Conservation (phyloP, 2,888 invertebrate species). For the Drosophila vallismaia region DNA sequence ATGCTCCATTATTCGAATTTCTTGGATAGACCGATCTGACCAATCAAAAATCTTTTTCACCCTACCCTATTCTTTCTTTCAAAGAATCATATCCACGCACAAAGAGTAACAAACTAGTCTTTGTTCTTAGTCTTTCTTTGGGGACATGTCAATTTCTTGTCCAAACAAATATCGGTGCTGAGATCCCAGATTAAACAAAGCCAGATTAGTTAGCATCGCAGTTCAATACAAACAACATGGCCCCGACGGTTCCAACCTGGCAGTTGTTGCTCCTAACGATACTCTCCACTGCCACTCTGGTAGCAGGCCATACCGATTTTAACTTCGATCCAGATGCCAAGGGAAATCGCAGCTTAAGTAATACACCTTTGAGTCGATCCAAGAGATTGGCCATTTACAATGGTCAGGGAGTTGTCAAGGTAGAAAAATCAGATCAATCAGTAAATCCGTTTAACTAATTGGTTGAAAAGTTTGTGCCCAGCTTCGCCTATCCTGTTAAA, state of each 20-base stretch:
- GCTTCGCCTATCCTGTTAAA: neutral
- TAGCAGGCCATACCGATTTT: slow-evolving; percentile 27
- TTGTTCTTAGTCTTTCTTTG: neutral
- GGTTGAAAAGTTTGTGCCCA: neutral
- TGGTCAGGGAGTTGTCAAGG: slow-evolving; percentile 76
- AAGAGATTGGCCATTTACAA: slow-evolving; percentile 76
- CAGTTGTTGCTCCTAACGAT: slow-evolving; percentile 25
- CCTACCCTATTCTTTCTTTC: slow-evolving; percentile 2
- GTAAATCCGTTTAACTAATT: neutral
- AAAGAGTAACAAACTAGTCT: neutral
- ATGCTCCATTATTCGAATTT: slow-evolving; percentile 15
- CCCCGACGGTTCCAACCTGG: slow-evolving; percentile 10
- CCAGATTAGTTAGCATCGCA: slow-evolving; percentile 42
- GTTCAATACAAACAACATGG: slow-evolving; percentile 56
- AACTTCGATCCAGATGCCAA: slow-evolving; percentile 6
- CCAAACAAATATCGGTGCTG: slow-evolving; percentile 48
- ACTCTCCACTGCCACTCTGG: slow-evolving; percentile 23
- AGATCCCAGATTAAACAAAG: slow-evolving; percentile 13
- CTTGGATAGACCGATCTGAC: neutral
- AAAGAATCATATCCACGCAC: neutral
- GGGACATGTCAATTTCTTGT: slow-evolving; percentile 47
- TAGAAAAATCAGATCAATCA: slow-evolving; percentile 28
- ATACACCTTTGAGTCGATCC: slow-evolving; percentile 48
- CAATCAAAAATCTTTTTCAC: neutral
- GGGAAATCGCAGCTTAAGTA: neutral